Evolutionary conservation across 2,113 vertebrate species (phyloP).

Genomic region (Candoia aspera): DNA sequence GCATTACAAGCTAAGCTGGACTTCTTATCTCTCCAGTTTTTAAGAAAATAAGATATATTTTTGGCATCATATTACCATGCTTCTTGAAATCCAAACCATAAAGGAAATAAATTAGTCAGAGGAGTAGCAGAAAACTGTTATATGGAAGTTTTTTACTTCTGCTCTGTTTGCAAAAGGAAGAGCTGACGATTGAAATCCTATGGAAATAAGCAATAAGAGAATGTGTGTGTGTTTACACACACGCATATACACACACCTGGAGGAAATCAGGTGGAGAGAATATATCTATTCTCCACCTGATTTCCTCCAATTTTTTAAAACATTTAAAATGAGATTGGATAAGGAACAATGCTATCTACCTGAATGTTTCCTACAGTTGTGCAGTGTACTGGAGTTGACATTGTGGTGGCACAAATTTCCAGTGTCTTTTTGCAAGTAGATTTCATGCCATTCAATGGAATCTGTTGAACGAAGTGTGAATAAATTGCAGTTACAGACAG

Average conservation of each 20-base stretch:
- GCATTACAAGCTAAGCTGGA: constrained; percentile 69
- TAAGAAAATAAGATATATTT: constrained; percentile 70
- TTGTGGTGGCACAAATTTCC: not conserved
- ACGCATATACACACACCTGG: not conserved
- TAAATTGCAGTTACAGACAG: not conserved
- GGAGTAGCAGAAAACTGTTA: constrained; percentile 5
- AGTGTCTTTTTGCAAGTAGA: not conserved
- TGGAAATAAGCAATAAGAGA: not conserved
- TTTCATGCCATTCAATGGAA: not conserved
- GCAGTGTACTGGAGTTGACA: not conserved
- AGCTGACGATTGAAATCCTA: constrained; percentile 10
- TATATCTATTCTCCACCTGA: not conserved
- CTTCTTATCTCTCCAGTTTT: constrained; percentile 57
- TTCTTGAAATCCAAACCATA: constrained; percentile 58
- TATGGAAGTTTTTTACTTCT: constrained; percentile 48
- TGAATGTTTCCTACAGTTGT: not conserved
- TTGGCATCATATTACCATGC: constrained; percentile 54
- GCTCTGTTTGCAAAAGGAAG: constrained; percentile 55
- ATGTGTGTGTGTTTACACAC: not conserved
- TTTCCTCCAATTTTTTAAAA: not conserved
- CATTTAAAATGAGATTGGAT: not conserved
- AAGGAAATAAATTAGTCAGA: constrained; percentile 58
- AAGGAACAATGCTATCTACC: not conserved
- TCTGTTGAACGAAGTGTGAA: not conserved
- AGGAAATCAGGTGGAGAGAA: not conserved